Base-by-base conservation (phyloP, 2,888 invertebrate species). In the Andrena minutula region DNA sequence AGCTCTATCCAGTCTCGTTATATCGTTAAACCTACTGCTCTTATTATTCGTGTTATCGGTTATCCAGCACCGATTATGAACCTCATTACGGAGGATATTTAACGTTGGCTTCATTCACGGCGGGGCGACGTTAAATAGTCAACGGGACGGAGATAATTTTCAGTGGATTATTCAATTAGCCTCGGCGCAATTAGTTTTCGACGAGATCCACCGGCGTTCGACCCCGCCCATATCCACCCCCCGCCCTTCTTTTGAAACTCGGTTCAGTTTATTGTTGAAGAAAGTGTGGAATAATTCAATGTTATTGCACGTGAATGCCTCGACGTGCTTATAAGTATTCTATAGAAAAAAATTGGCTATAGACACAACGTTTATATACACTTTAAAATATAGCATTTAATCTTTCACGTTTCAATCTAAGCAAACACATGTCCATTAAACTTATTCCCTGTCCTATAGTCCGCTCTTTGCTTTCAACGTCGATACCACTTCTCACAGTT, bases 1-100 rank as follows among this genome's bases (percentile, higher is more conserved):
- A 41, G 41, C 7, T 61, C 32, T 23, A 64, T 56, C n/a, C 10
- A 6, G 6, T 35, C n/a, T 58, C 28, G 53, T 53, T 53, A 32
- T 64, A 63, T 35, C 63, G 20, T 8, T 23, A 20, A 32, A 69
- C 61, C 53, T 26, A 35, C 12, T 41, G 28, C 2, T 63, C 70
- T 70, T 49, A 26, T 70, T 70, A 23, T 41, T 53, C 41, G 20
- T 28, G 69, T 20, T 41, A 56, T 56, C 73, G 73, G 53, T 64
- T 58, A 58, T 35, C 28, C 56, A n/a, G 16, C 20, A n/a, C 20
- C 58, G 63, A 75, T 75, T 75, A 75, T 41, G 70, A 69, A 53
- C 53, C 41, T 75, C 70, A n/a, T 64, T 63, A 56, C 47, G 61
- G 20, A 30, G 49, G 35, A 47, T 35, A 35, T 61, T 70, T 58